These are phyloP conservation scores for Holotrichia oblita DNA, from an alignment of 1,140 invertebrate species.

Conservation along the genomic window DNA sequence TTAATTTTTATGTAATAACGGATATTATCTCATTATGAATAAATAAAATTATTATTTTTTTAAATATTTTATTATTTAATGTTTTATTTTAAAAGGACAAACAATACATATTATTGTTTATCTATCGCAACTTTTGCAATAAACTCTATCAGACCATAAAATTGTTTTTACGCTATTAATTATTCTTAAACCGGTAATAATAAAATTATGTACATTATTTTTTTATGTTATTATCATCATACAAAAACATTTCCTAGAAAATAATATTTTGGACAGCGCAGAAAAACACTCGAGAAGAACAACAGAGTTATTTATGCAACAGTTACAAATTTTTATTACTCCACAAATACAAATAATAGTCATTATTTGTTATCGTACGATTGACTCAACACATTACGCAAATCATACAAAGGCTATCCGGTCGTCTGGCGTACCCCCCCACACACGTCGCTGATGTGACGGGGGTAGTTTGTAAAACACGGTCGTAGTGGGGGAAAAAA, in stretches of 20 bases:
- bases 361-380: background rate
- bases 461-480: background rate
- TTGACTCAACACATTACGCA: slow-evolving; percentile 19
- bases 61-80: background rate
- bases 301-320: background rate
- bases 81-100: background rate
- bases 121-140: background rate
- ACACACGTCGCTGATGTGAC: background rate
- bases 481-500: background rate
- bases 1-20: background rate
- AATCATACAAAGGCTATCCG: background rate
- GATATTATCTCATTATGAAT: background rate
- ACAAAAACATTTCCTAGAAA: background rate
- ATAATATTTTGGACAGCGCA: background rate
- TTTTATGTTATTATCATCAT: background rate
- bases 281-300: no score
- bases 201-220: background rate
- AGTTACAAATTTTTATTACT: background rate
- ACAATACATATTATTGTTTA: background rate
- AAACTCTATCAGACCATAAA: background rate
- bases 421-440: background rate
- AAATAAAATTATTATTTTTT: background rate
- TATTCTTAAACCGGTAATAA: background rate
- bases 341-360: background rate
- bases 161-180: background rate